These are phyloP conservation scores for Sturmia bella DNA, from an alignment of 2,888 invertebrate species.

Conservation along the genomic window DNA sequence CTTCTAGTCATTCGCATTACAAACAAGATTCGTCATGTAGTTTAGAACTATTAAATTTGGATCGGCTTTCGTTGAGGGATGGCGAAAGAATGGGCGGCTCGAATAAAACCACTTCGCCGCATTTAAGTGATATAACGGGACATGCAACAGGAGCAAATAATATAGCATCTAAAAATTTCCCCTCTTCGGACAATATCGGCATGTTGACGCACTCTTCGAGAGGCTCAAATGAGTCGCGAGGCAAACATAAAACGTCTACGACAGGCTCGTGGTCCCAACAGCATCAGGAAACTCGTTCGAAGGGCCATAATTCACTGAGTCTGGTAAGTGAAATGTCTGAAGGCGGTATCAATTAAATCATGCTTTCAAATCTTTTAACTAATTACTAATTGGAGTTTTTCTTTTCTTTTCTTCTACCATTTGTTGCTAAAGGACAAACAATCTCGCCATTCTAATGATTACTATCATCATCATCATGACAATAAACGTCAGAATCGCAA, in stretches of 20 bases:
- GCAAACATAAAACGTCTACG: conserved; percentile 70
- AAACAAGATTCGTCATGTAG: conserved; percentile 75
- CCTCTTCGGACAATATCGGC: conserved; percentile 77
- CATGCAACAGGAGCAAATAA: conserved; percentile 61
- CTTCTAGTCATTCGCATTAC: conserved; percentile 70
- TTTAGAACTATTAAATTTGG: conserved; percentile 77
- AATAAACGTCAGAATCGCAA: conserved; percentile 73
- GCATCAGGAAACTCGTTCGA: conserved; percentile 69
- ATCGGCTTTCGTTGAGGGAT: conserved; percentile 75
- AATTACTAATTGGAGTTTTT: too few relatives aligned
- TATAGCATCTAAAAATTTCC: conserved; percentile 72
- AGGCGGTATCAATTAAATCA: too few relatives aligned
- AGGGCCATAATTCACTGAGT: conserved; percentile 76
- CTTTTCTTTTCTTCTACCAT: too few relatives aligned
- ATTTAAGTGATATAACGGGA: conserved; percentile 72
- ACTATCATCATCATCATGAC: conserved; percentile 72
- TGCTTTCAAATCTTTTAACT: too few relatives aligned
- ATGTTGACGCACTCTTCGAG: conserved; percentile 78
- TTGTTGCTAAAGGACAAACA: conserved; percentile 74
- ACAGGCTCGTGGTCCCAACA: conserved; percentile 68
- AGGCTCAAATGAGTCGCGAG: conserved; percentile 77
- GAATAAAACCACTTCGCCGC: conserved; percentile 75
- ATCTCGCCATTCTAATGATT: conserved; percentile 73
- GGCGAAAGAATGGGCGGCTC: conserved; percentile 58
- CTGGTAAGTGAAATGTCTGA: conserved; percentile 69